These are phyloP conservation scores for Eupsilia transversa DNA, from an alignment of 2,888 invertebrate genomes.

Conservation along the genomic window DNA sequence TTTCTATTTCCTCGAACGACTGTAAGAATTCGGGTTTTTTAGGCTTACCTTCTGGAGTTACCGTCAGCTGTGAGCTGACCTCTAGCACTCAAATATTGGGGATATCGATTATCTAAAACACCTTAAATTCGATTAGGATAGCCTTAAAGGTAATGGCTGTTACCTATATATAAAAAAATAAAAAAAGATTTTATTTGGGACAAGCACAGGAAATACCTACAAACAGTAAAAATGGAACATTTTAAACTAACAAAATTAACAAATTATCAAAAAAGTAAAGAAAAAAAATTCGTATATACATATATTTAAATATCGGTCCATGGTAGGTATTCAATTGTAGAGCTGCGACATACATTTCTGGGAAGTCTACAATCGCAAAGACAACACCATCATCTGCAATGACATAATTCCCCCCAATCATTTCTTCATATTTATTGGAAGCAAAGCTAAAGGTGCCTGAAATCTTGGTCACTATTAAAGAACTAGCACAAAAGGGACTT, in stretches of 20 bases:
- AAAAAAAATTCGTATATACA: no score
- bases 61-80: constrained; percentile 17
- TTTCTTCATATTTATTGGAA: background rate
- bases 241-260: no score
- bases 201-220: no score
- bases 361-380: background rate
- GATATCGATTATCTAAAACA: constrained; percentile 27
- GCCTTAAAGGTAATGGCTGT: background rate
- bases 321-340: background rate
- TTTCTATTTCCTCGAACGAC: constrained; percentile 19
- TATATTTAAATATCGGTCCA: background rate
- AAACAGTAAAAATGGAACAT: no score
- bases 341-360: background rate
- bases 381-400: background rate
- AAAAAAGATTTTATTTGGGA: no score
- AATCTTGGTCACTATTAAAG: constrained; percentile 1
- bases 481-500: constrained; percentile 5
- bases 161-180: no score
- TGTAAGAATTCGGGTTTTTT: constrained; percentile 4
- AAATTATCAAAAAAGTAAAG: no score
- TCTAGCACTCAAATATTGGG: constrained; percentile 21
- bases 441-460: background rate
- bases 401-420: background rate
- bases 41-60: background rate
- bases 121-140: constrained; percentile 21